phyloP scores from a whole-genome alignment of 2,888 invertebrate genomes.

The Brachylomia viminalis region DNA sequence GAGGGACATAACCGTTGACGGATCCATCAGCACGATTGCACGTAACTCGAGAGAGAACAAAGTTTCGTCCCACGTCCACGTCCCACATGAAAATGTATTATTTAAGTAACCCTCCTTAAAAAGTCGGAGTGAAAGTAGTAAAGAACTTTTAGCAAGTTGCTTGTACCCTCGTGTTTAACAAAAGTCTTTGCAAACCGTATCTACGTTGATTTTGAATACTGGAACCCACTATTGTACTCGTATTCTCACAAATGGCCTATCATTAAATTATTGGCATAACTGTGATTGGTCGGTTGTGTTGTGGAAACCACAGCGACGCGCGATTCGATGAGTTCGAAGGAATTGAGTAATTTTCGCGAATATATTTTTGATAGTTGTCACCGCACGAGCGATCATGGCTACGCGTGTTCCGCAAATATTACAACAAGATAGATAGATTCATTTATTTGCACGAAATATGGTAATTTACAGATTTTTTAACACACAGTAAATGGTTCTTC shows the following conservation, averaged over 20 bases:
- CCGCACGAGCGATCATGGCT: slow-evolving; percentile 9
- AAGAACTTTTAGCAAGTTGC: too few relatives aligned
- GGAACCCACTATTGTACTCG: neutral
- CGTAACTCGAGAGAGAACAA: slow-evolving; percentile 48
- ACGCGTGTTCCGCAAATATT: neutral
- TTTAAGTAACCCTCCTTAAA: slow-evolving; percentile 13
- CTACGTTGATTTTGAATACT: neutral
- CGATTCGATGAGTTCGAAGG: slow-evolving; percentile 15
- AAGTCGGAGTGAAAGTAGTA: neutral
- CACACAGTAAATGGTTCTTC: too few relatives aligned
- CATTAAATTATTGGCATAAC: slow-evolving; percentile 37
- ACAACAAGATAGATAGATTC: too few relatives aligned
- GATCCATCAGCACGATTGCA: slow-evolving; percentile 63
- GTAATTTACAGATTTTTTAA: too few relatives aligned
- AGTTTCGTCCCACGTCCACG: slow-evolving; percentile 39
- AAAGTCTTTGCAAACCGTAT: neutral
- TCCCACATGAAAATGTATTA: slow-evolving; percentile 33
- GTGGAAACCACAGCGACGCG: slow-evolving; percentile 1
- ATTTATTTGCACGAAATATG: too few relatives aligned
- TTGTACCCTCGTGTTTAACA: too few relatives aligned
- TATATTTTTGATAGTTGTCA: slow-evolving; percentile 4
- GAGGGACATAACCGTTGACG: slow-evolving; percentile 49
- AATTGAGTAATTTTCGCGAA: slow-evolving; percentile 24
- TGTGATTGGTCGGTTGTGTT: slow-evolving; percentile 35
- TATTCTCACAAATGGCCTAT: neutral